Base-by-base conservation (phyloP, 2,113 vertebrate genomes). In the Menidia beryllina region DNA sequence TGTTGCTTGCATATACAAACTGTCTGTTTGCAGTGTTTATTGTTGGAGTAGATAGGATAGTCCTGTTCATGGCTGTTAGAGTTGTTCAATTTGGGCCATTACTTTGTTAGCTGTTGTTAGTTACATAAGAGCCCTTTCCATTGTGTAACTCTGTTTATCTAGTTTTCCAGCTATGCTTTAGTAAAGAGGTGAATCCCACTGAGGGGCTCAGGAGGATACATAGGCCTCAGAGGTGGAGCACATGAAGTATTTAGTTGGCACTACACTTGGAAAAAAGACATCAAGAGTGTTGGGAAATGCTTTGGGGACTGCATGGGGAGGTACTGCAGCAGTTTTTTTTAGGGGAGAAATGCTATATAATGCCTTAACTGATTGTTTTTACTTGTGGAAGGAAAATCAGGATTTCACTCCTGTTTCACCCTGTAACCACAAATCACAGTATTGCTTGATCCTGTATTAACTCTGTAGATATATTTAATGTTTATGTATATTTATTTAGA, bases 181-280 rank as follows among this genome's bases (percentile, higher is more conserved):
- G 68, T 86, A 69, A 87, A 86, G 84, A 85, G 82, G 86, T 87
- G 88, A 88, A 82, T 72, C 67, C 63, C 14, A 13, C 50, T 64
- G 73, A 65, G 63, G 51, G 72, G 80, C 77, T 86, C 74, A 2
- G 61, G 82, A 75, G 84, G 77, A 85, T 73, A 82, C 76, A 53
- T 77, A 70, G 82, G 85, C 86, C 86, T 86, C 70, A 25, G 75
- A 90, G 88, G 90, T 88, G 80, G 82, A 84, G 80, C 57, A 66
- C 63, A 89, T 87, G 86, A 86, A 85, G 89, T 86, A 82, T 88
- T 86, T 72, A 77, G 78, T 86, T 91, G 89, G 90, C 89, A 88
- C 72, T 15, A 76, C 24, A 39, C 41, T 79, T 68, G 90, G 91
- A 92, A 92, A 91, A 89, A 85, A 84, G 65, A 89, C 78, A 81